Evolutionary conservation across 2,797 vertebrate genomes (phyloP).

Genomic region (Tragelaphus oryx): DNA sequence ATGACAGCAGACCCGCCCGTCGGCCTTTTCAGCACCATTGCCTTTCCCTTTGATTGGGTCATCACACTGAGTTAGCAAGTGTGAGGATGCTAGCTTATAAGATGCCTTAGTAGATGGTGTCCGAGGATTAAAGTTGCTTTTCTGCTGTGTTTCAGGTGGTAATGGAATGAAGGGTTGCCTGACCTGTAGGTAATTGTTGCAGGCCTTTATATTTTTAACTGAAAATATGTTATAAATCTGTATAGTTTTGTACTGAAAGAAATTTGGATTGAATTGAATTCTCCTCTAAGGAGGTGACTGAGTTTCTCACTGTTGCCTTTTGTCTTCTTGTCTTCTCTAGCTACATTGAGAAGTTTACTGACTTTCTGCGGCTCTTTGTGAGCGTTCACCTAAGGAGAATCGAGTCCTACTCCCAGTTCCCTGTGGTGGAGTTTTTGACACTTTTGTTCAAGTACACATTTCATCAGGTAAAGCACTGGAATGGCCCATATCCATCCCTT

Average conservation of each 20-base stretch:
- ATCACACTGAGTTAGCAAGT: conserved; percentile 9
- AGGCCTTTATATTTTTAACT: conserved; percentile 80
- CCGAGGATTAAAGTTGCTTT: conserved; percentile 79
- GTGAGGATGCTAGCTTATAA: conserved; percentile 1
- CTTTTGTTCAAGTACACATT: conserved; percentile 99
- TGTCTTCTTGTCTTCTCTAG: conserved; percentile 79
- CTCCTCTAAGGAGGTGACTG: background rate
- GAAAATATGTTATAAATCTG: conserved; percentile 55
- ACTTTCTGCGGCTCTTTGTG: conserved; percentile 97
- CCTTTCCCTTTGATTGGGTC: background rate
- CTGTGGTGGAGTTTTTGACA: conserved; percentile 95
- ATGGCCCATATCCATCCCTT: fast-evolving
- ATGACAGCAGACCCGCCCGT: background rate
- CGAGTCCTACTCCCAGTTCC: conserved; percentile 97
- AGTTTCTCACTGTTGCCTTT: background rate
- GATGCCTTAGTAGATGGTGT: conserved; percentile 51
- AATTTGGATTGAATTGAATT: conserved; percentile 49
- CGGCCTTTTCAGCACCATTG: background rate
- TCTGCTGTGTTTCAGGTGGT: conserved; percentile 84
- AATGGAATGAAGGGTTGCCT: conserved; percentile 82
- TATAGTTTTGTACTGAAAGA: conserved; percentile 56
- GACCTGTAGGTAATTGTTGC: conserved; percentile 81
- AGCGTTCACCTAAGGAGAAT: conserved; percentile 96
- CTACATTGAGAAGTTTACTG: conserved; percentile 99
- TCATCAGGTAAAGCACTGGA: conserved; percentile 89